phyloP scores from a whole-genome alignment of 2,113 vertebrate species.

The Alosa alosa region DNA sequence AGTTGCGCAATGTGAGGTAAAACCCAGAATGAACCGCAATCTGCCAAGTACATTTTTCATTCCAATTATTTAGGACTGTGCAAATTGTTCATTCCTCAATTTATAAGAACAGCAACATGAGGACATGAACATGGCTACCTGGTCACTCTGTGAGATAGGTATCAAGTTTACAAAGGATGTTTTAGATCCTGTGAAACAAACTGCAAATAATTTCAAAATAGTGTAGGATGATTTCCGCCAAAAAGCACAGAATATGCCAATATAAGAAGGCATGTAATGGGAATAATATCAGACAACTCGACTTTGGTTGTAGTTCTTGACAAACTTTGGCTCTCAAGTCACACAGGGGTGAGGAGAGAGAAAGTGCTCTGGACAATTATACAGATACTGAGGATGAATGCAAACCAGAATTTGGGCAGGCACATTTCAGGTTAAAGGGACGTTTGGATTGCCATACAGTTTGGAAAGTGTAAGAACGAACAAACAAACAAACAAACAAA shows the following conservation, averaged over 20 bases:
- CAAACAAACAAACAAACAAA: no score
- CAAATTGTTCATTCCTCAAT: neutral
- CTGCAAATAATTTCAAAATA: conserved; percentile 7
- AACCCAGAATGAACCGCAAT: neutral
- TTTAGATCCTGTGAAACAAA: neutral
- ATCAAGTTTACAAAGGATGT: neutral
- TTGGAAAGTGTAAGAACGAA: neutral
- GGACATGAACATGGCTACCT: neutral
- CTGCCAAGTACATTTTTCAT: neutral
- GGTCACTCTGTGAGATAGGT: neutral
- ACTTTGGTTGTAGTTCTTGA: conserved; percentile 26
- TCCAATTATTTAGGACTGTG: neutral
- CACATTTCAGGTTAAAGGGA: neutral
- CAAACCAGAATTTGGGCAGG: neutral
- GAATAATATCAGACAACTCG: conserved; percentile 14
- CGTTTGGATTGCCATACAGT: neutral
- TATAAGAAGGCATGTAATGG: neutral
- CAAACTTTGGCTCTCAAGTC: conserved; percentile 42
- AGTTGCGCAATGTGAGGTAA: neutral
- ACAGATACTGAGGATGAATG: neutral
- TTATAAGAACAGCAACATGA: neutral
- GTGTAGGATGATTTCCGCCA: neutral
- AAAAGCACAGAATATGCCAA: neutral
- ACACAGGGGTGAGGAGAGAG: conserved; percentile 28
- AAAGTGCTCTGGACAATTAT: neutral